phyloP scores from a whole-genome alignment of 1,140 invertebrate genomes.

The Trichonephila clavipes region DNA sequence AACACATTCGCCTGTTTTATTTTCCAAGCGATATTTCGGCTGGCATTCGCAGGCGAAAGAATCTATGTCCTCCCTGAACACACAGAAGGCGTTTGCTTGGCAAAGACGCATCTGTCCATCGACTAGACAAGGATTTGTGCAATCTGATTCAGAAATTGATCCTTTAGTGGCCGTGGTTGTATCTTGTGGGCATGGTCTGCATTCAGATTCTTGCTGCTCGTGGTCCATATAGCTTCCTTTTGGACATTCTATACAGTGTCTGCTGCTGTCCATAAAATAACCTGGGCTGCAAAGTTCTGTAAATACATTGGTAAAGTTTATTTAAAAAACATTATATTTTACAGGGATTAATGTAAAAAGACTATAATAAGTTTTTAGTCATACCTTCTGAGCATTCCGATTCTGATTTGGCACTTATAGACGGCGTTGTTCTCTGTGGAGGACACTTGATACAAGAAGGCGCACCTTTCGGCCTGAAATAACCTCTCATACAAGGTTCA shows the following conservation, averaged over 20 bases:
- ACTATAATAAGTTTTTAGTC: background rate
- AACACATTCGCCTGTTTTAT: constrained; percentile 78
- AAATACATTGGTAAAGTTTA: constrained; percentile 46
- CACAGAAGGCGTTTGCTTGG: constrained; percentile 92
- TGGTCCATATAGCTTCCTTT: constrained; percentile 96
- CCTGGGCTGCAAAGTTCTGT: constrained; percentile 83
- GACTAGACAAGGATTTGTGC: constrained; percentile 94
- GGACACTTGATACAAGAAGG: constrained; percentile 95
- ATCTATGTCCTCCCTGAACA: constrained; percentile 91
- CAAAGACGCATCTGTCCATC: constrained; percentile 92
- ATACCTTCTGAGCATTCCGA: constrained; percentile 93
- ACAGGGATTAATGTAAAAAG: too few species aligned
- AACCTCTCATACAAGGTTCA: constrained; percentile 94
- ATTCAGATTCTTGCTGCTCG: constrained; percentile 90
- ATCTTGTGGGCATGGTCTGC: constrained; percentile 93
- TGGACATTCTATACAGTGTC: constrained; percentile 93
- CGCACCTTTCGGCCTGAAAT: constrained; percentile 92
- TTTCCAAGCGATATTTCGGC: constrained; percentile 91
- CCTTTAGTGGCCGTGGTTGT: constrained; percentile 90
- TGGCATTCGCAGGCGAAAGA: constrained; percentile 96
- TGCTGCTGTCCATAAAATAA: constrained; percentile 91
- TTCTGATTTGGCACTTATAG: constrained; percentile 89
- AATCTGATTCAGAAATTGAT: constrained; percentile 88
- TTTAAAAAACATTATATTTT: too few species aligned
- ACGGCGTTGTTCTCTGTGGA: constrained; percentile 88